A percentile compares a stretch with the other conserved stretches of the same genome.
phyloP scores from a whole-genome alignment of 2,797 vertebrate species.

The Helarctos malayanus region DNA sequence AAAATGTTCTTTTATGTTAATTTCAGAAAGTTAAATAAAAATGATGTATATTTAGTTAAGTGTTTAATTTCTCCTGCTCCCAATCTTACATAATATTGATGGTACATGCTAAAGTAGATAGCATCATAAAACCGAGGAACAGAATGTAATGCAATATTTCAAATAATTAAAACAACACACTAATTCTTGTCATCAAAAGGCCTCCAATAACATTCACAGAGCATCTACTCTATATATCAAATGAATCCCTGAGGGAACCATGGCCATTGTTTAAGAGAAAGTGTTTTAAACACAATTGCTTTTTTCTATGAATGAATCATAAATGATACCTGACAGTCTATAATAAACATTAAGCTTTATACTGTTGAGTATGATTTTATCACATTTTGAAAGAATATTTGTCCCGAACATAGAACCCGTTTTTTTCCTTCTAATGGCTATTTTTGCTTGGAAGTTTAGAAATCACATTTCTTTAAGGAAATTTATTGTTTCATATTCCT shows the following conservation, averaged over 20 bases:
- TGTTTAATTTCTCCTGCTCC: background rate
- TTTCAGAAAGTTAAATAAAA: constrained; percentile 23
- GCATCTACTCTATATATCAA: background rate
- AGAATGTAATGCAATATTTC: background rate
- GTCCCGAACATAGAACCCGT: background rate
- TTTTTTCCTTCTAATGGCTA: constrained; percentile 2
- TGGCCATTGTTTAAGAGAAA: constrained; percentile 14
- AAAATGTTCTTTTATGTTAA: background rate
- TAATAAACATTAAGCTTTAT: constrained; percentile 1
- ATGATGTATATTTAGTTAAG: background rate
- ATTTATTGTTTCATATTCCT: background rate
- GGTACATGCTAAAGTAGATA: background rate
- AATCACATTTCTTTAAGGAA: background rate
- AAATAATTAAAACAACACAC: background rate
- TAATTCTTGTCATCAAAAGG: background rate
- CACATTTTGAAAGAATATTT: constrained; percentile 59
- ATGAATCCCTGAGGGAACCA: background rate
- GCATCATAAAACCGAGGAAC: background rate
- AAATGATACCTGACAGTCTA: constrained; percentile 25
- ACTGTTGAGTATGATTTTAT: constrained; percentile 46
- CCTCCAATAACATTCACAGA: background rate
- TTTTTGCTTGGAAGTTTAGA: background rate
- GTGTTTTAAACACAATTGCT: constrained; percentile 17
- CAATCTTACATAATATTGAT: constrained; percentile 9
- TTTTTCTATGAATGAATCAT: constrained; percentile 16